phyloP scores from a whole-genome alignment of 2,113 vertebrate species.

The Pollimyrus isidori region DNA sequence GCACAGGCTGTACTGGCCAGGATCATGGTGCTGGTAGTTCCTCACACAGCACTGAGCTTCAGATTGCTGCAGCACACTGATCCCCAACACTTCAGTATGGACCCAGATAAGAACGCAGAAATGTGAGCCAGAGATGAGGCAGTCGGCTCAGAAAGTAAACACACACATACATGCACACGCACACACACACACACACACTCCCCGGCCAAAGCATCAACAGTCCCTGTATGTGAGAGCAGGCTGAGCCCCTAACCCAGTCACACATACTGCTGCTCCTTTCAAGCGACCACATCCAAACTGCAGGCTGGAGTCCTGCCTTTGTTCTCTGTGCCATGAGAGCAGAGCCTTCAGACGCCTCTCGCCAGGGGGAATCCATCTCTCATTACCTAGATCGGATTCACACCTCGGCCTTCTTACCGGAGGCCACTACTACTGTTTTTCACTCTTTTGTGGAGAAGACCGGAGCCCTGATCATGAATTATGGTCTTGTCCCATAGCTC shows the following conservation, averaged over 20 bases:
- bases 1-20: background rate
- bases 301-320: background rate
- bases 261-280: background rate
- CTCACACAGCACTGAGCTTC: background rate
- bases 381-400: background rate
- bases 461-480: background rate
- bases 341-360: background rate
- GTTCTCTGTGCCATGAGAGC: background rate
- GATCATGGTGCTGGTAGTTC: background rate
- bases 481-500: background rate
- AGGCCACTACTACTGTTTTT: background rate
- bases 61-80: background rate
- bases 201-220: background rate
- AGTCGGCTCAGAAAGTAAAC: background rate
- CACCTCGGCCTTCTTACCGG: background rate
- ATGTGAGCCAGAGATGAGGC: background rate
- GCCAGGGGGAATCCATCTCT: background rate
- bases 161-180: background rate
- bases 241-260: background rate
- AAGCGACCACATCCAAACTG: background rate
- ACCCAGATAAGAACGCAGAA: background rate
- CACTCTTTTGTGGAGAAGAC: background rate
- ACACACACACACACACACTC: background rate
- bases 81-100: background rate
- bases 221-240: background rate